These are phyloP conservation scores for Scolanthus callimorphus DNA, from an alignment of 92 coral and sea anemone species.

Conservation along the genomic window DNA sequence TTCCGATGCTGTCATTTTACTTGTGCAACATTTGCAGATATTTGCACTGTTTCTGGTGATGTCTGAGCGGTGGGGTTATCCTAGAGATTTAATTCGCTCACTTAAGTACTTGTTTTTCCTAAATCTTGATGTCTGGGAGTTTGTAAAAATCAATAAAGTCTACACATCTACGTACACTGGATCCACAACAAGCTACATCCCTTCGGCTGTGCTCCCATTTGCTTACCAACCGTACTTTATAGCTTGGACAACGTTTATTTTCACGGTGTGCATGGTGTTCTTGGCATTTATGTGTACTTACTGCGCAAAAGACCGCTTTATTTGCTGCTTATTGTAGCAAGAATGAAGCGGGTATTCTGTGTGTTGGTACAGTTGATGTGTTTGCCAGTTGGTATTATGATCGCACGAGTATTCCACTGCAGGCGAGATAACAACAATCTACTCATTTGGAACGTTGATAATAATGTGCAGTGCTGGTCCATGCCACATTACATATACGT, in stretches of 20 bases:
- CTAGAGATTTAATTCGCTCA: conserved; percentile 66
- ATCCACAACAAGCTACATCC: conserved; percentile 57
- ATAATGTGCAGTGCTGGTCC: conserved; percentile 79
- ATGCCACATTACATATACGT: conserved; percentile 76
- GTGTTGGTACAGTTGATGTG: conserved; percentile 71
- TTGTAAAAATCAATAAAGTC: conserved; percentile 60
- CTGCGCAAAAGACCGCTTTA: conserved; percentile 80
- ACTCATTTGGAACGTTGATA: conserved; percentile 77
- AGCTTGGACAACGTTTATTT: conserved; percentile 67
- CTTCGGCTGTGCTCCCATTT: conserved; percentile 60
- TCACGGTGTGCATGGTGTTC: conserved; percentile 57
- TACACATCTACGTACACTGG: conserved; percentile 62
- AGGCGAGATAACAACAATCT: conserved; percentile 40
- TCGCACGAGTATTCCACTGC: conserved; percentile 90
- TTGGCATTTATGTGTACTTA: conserved; percentile 59
- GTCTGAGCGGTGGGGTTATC: conserved; percentile 98
- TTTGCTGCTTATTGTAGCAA: conserved; percentile 79
- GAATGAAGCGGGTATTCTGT: conserved; percentile 91
- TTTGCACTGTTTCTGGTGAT: conserved; percentile 84
- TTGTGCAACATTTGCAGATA: conserved; percentile 93
- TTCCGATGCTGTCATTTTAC: conserved; percentile 89
- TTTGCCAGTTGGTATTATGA: conserved; percentile 79
- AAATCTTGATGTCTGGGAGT: conserved; percentile 96
- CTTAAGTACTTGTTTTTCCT: conserved; percentile 67
- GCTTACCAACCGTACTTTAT: conserved; percentile 76